Percentiles rank a stretch among this genome's conserved stretches.
Evolutionary conservation across 1,140 invertebrate species (phyloP).

Genomic region (Zaprionus inermis): DNA sequence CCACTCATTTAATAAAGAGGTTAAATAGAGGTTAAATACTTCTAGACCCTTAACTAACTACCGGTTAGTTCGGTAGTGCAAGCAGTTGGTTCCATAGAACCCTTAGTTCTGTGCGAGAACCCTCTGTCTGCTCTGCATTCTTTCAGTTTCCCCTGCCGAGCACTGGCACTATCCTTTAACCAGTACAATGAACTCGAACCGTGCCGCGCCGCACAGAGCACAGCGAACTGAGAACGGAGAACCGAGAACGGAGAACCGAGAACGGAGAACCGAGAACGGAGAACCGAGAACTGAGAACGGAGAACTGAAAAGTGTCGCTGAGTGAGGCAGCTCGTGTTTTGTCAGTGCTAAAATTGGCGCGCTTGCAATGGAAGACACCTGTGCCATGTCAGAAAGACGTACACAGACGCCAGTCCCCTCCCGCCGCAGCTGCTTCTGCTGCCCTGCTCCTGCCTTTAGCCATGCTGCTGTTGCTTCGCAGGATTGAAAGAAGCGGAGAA

Average conservation of each 20-base stretch:
- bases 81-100: too few relatives aligned
- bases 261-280: neutral
- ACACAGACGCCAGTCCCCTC: conserved; percentile 7
- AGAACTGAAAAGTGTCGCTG: conserved; percentile 11
- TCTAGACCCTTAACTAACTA: too few relatives aligned
- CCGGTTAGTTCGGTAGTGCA: too few relatives aligned
- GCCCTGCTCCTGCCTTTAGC: too few relatives aligned
- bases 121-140: neutral
- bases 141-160: neutral
- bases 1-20: too few relatives aligned
- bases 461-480: conserved; percentile 47
- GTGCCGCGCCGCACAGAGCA: conserved; percentile 18
- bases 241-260: neutral
- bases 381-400: conserved; percentile 67
- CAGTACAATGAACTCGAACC: conserved; percentile 66
- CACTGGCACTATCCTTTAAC: conserved; percentile 62
- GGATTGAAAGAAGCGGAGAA: neutral
- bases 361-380: conserved; percentile 69
- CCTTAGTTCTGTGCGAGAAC: neutral
- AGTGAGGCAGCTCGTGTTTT: conserved; percentile 11
- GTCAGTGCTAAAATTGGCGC: conserved; percentile 55
- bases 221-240: neutral
- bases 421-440: neutral
- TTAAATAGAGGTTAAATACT: too few relatives aligned
- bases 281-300: neutral